Base-by-base conservation (phyloP, 2,888 invertebrate genomes). In the Didymodactylos carnosus region DNA sequence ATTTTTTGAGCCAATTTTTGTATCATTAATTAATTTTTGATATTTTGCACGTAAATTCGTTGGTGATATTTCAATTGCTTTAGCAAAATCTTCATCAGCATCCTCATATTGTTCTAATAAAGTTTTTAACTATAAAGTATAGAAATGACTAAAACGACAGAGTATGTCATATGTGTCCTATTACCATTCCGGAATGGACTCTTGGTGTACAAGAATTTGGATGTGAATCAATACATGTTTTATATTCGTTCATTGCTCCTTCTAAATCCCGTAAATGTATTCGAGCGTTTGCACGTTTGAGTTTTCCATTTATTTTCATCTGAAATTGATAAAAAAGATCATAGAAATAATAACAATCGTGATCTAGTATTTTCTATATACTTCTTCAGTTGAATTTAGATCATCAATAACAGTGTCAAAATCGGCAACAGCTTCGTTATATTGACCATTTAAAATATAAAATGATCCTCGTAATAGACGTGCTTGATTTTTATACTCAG, bases 381-480 rank as follows among this genome's bases (percentile, higher is more conserved):
- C 71, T 6, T 51, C 7, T 51, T 62, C 62, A n/a, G 35, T 35
- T 19, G n/a, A 29, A 62, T 62, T 62, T 35, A n/a, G 8, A 35
- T 62, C 62, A 62, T 62, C 35, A 8, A 35, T 14, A 29, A 62
- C 62, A 1, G 6, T 73, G 49, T 88, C 87, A 79, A 90, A 88
- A 79, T 89, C 87, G 10, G 76, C 75, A 10, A 79, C 70, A 6
- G 84, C 82, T 71, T 78, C 78, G 29, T 80, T 78, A 8, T 77
- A 77, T 75, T 81, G 80, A 7, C 91, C 91, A 49, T 88, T 86
- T 40, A 94, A 85, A 75, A 91, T 85, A 81, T 89, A 88, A 83
- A 94, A 91, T 27, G 93, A 91, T 46, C 89, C 91, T 75, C 92
- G 86, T 77, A 94, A 83, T n/a, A 92, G 86, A 76, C 89, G 82